Evolutionary conservation across 2,113 vertebrate genomes (phyloP), one percentile per base, ranked within the genome.

Genomic region (Amblyornis subalaris): DNA sequence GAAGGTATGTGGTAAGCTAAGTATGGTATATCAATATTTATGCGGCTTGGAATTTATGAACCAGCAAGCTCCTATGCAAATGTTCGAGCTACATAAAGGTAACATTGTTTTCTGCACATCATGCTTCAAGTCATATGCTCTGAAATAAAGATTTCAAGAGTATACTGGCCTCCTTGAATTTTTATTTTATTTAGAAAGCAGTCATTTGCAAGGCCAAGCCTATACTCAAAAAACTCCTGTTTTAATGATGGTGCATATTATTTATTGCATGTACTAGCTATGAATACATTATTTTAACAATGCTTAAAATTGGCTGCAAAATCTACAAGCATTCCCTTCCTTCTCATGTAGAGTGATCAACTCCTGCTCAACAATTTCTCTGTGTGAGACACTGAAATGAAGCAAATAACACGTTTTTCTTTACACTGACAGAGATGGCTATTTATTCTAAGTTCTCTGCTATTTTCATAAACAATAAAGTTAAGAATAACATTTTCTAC

Each of bases 391-490:
- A 86, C 53, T 53, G 60, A 96, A 96, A 95, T 70, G 48, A 92
- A 90, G 58, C 24, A 85, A 91, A 38, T 47, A 94, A 92, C 65
- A 87, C 77, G 62, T 94, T 97, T 97, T 93, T 92, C 85, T 94
- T 94, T 93, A 93, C 83, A 90, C 38, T 95, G 82, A 92, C 84
- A 96, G 88, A 91, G 33, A 90, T 85, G 74, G 82, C 75, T 84
- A 94, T 97, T 97, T 96, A 97, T 95, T 96, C 85, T 26, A 33
- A 94, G 82, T 74, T 96, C 92, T 97, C 82, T 83, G 79, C 47
- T 80, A 88, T 88, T 95, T 94, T 97, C 87, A 96, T 94, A 96
- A 97, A 94, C 77, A 95, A 90, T 76, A 90, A 95, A 97, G 36
- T 94, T 95, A 96, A 93, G 67, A 91, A 85, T 72, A 96, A 96